A percentile compares a stretch with the other conserved stretches of the same genome.
Conservation (phyloP, 2,113 vertebrate genomes). For the Callithrix jacchus region DNA sequence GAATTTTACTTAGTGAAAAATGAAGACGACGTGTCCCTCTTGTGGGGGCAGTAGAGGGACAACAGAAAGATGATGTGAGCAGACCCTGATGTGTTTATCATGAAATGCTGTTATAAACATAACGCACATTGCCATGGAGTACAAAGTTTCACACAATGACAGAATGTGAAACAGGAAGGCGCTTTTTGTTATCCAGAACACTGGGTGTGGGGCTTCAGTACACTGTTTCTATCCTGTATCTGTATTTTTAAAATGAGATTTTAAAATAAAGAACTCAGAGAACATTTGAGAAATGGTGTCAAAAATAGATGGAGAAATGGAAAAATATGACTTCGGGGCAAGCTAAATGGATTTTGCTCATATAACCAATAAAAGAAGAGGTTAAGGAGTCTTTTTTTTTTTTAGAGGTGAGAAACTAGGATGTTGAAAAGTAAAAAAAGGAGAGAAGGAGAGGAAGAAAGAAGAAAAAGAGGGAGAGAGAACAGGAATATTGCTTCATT, state of each 20-base stretch:
- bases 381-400: too few species aligned
- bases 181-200: background rate
- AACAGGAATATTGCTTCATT: too few species aligned
- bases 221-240: background rate
- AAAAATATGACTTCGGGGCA: background rate
- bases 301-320: background rate
- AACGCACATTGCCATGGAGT: background rate
- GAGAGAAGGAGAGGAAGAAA: too few species aligned
- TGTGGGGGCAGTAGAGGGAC: background rate
- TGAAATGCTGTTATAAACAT: background rate
- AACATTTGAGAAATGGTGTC: background rate
- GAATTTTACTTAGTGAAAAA: background rate
- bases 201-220: background rate
- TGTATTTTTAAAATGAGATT: background rate
- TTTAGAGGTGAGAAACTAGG: too few species aligned
- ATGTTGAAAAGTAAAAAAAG: too few species aligned
- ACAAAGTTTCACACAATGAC: background rate
- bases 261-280: constrained; percentile 21
- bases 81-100: background rate
- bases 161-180: background rate
- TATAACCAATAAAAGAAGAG: background rate
- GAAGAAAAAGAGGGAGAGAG: too few species aligned
- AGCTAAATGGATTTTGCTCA: background rate
- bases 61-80: background rate
- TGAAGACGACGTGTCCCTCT: background rate